These are phyloP conservation scores for Dendropsophus ebraccatus DNA, from an alignment of 2,113 vertebrate genomes.

Conservation along the genomic window DNA sequence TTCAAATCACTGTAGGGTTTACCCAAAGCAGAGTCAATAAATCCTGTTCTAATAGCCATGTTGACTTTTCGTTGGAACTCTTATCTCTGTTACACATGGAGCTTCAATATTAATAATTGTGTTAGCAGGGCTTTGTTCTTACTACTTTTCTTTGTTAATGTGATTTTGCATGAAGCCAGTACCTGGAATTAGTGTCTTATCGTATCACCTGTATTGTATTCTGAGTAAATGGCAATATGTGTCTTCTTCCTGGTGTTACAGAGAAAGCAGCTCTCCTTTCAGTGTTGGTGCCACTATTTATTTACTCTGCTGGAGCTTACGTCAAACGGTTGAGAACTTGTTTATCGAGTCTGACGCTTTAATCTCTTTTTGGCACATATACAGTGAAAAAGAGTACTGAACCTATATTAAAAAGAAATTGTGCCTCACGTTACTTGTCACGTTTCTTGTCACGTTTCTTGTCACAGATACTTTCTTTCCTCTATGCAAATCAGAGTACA, in stretches of 20 bases:
- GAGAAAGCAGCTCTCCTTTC: neutral
- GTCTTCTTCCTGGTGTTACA: slow-evolving; percentile 22
- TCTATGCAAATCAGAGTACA: neutral
- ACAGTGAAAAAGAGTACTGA: neutral
- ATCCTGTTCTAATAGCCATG: neutral
- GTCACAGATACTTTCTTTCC: neutral
- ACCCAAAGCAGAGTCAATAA: neutral
- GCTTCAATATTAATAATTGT: neutral
- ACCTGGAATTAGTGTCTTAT: neutral
- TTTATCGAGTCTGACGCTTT: slow-evolving; percentile 11
- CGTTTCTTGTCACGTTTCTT: neutral
- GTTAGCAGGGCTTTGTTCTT: neutral
- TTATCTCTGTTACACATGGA: neutral
- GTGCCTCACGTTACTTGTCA: neutral
- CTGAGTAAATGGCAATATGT: neutral
- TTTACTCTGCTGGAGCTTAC: slow-evolving; percentile 5
- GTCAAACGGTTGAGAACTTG: slow-evolving; percentile 16
- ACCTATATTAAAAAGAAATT: neutral
- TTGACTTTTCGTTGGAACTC: neutral
- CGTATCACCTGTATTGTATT: neutral
- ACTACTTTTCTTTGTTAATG: neutral
- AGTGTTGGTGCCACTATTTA: slow-evolving; percentile 9
- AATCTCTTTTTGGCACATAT: slow-evolving; percentile 30
- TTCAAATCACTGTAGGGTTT: neutral
- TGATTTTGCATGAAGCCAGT: slow-evolving; percentile 7